Evolutionary conservation across 2,797 vertebrate species (phyloP), one percentile per base, ranked within the genome.

Genomic region (Cottoperca gobio): DNA sequence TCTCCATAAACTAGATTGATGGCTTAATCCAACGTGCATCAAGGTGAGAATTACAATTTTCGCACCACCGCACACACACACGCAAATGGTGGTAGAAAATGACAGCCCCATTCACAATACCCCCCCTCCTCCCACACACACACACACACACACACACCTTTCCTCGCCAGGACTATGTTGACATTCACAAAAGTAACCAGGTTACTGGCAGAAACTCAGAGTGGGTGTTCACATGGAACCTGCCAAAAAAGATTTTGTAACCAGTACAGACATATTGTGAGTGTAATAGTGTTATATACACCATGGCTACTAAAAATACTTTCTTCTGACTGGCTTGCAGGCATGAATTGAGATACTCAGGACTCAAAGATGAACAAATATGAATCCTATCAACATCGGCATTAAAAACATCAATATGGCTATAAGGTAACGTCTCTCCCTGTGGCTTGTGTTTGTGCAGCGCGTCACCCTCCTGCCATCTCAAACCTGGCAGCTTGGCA

Each of bases 1-100:
- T 86, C 86, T 73, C 86, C 70, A 84, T 89, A 91, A 92, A 92
- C 76, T 73, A 86, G 88, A 90, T 87, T 86, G 89, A 92, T 91
- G 78, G 81, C 85, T 92, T 83, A 85, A 91, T 92, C 85, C 84
- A 73, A 76, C 81, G 78, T 49, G 80, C 70, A 91, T 89, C 89
- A 86, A 89, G 89, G 90, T 89, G 86, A 89, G 88, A 88, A 89
- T 90, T 82, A 90, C 85, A 83, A 86, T 83, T 83, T 83, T 88
- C 39, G 3, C 77, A 80, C 77, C 68, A 45, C 52, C 60, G 16
- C 63, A 12, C 71, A 63, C 73, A 42, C 79, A 35, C 50, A 49
- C 52, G 61, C 60, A 53, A 75, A 5, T 26, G 26, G 26, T 26
- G 26, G 24, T 24, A 26, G 24, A 26, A 26, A 1, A 26, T 33